Evolutionary conservation across 2,797 vertebrate species (phyloP).

Genomic region (Antennarius maculatus): DNA sequence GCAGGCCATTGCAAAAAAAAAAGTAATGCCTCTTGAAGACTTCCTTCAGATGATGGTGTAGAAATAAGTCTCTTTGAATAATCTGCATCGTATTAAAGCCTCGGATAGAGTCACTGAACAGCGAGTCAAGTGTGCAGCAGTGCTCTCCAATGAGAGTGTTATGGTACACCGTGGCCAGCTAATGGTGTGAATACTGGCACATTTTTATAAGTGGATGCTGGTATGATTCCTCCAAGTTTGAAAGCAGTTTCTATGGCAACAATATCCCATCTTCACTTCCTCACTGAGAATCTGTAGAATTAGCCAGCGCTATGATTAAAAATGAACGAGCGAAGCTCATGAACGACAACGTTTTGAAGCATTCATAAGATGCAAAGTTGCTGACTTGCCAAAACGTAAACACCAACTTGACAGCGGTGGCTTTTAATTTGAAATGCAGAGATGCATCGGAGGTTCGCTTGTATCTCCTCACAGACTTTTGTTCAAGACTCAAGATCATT

Average conservation of each 20-base stretch:
- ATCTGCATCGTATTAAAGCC: slow-evolving; percentile 61
- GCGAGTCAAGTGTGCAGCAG: slow-evolving; percentile 59
- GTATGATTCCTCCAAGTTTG: slow-evolving; percentile 80
- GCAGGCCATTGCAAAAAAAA: slow-evolving; percentile 28
- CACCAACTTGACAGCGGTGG: slow-evolving; percentile 57
- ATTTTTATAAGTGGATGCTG: slow-evolving; percentile 77
- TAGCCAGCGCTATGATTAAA: slow-evolving; percentile 53
- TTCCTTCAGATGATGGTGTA: slow-evolving; percentile 31
- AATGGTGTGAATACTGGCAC: slow-evolving; percentile 81
- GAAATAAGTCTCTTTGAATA: slow-evolving; percentile 53
- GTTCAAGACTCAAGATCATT: slow-evolving; percentile 55
- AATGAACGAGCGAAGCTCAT: slow-evolving; percentile 40
- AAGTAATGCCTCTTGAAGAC: slow-evolving; percentile 42
- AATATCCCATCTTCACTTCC: slow-evolving; percentile 58
- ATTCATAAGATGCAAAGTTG: slow-evolving; percentile 50
- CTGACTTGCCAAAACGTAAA: slow-evolving; percentile 52
- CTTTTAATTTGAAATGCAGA: slow-evolving; percentile 59
- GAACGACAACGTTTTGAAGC: slow-evolving; percentile 47
- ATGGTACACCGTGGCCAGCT: slow-evolving; percentile 73
- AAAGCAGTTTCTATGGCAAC: slow-evolving; percentile 84
- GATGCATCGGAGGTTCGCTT: slow-evolving; percentile 67
- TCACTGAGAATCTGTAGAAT: slow-evolving; percentile 68
- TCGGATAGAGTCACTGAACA: slow-evolving; percentile 57
- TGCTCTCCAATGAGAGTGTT: slow-evolving; percentile 66
- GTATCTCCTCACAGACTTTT: slow-evolving; percentile 60